Evolutionary conservation across 2,888 invertebrate species (phyloP).

Genomic region (Sepiola atlantica): DNA sequence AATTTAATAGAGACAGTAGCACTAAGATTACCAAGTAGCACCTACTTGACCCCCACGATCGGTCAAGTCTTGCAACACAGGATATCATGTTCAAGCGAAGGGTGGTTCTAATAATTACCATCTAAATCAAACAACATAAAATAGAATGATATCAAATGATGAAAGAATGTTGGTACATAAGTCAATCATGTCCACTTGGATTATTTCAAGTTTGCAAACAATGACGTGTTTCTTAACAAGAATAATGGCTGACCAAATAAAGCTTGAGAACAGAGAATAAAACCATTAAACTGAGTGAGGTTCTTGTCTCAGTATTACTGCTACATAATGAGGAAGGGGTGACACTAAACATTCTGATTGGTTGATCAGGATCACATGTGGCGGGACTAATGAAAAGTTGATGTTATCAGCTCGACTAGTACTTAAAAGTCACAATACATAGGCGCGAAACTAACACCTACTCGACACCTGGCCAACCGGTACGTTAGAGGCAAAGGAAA

Average conservation of each 20-base stretch:
- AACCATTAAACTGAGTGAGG: not conserved
- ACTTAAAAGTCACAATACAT: too few relatives aligned
- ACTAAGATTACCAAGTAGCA: not conserved
- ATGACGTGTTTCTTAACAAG: not conserved
- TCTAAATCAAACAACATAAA: not conserved
- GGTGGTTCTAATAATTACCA: not conserved
- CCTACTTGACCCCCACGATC: not conserved
- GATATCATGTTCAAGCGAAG: not conserved
- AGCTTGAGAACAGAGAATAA: not conserved
- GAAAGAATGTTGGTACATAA: not conserved
- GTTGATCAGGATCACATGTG: too few relatives aligned
- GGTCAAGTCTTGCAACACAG: conserved; percentile 19
- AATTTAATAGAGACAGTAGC: not conserved
- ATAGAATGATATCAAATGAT: not conserved
- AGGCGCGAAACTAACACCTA: too few relatives aligned
- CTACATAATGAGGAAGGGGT: too few relatives aligned
- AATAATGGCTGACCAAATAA: not conserved
- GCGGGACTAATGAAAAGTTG: too few relatives aligned
- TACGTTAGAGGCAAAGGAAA: too few relatives aligned
- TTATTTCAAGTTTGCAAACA: not conserved
- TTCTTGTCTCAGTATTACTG: not conserved
- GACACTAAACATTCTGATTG: too few relatives aligned
- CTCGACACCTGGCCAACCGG: too few relatives aligned
- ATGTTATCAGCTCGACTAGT: too few relatives aligned
- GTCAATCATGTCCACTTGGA: not conserved